Conservation (phyloP, 2,113 vertebrate species). For the Tylochromis polylepis region DNA sequence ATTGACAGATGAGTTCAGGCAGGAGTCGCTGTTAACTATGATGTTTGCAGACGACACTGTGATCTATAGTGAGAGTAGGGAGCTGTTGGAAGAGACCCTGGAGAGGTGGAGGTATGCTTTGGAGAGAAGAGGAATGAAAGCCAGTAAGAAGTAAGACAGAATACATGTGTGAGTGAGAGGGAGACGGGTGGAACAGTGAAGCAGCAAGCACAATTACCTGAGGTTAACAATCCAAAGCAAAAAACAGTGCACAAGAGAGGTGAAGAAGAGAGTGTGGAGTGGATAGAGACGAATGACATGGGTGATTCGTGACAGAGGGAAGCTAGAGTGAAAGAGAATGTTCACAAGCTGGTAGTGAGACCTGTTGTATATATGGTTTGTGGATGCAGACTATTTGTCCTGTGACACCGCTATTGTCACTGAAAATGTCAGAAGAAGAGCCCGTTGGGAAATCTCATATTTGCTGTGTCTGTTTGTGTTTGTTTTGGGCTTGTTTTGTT, state of each 20-base stretch:
- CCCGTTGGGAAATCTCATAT: constrained; percentile 3
- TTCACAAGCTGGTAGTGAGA: not conserved
- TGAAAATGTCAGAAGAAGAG: not conserved
- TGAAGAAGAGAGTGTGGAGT: not conserved
- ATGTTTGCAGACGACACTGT: not conserved
- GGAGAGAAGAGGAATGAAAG: not conserved
- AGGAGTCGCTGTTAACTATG: not conserved
- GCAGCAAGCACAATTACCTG: not conserved
- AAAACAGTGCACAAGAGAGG: not conserved
- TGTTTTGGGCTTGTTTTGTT: not conserved
- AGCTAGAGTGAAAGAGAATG: not conserved
- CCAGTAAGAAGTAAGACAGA: not conserved
- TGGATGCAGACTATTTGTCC: not conserved
- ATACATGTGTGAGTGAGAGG: not conserved
- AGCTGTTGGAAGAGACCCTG: not conserved
- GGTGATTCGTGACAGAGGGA: not conserved
- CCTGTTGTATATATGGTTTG: not conserved
- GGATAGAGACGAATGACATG: not conserved
- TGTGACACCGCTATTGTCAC: not conserved
- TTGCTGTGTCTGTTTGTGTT: constrained; percentile 17
- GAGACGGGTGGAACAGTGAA: not conserved
- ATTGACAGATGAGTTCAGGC: not conserved
- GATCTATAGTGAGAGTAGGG: not conserved
- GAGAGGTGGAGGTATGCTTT: not conserved
- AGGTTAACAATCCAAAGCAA: not conserved